Evolutionary conservation across 2,797 vertebrate species (phyloP).

Genomic region (Acomys russatus): DNA sequence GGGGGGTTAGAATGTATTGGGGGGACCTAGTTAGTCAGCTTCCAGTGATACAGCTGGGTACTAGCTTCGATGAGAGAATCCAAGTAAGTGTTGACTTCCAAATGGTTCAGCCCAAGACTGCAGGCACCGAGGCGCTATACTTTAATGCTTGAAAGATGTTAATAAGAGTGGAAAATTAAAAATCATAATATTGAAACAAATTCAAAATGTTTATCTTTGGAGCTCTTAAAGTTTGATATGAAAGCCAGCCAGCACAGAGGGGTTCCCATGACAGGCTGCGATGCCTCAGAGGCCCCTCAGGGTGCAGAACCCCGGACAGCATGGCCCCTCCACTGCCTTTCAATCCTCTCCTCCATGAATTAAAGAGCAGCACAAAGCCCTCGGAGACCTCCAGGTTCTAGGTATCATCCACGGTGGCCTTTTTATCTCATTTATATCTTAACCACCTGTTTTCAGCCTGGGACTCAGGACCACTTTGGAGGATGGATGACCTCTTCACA

Average conservation of each 20-base stretch:
- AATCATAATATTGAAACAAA: conserved; percentile 91
- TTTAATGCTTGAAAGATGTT: conserved; percentile 88
- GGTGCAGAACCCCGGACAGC: no score
- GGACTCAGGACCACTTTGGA: not conserved
- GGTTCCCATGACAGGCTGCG: conserved; percentile 53
- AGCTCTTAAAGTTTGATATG: conserved; percentile 77
- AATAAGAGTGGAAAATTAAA: conserved; percentile 90
- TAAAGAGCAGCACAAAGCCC: not conserved
- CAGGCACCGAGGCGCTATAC: conserved; percentile 84
- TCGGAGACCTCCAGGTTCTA: not conserved
- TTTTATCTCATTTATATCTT: not conserved
- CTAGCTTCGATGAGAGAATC: conserved; percentile 86
- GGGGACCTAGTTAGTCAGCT: conserved; percentile 83
- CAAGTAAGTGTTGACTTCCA: conserved; percentile 86
- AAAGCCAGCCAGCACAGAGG: conserved; percentile 79
- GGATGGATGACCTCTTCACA: not conserved
- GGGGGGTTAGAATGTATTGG: conserved; percentile 62
- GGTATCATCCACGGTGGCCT: not conserved
- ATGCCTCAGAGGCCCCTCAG: not conserved
- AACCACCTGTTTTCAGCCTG: not conserved
- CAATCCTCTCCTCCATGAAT: not conserved
- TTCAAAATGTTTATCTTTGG: conserved; percentile 88
- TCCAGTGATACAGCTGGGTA: conserved; percentile 86
- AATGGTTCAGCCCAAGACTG: conserved; percentile 84
- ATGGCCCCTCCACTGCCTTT: not conserved